Percentiles rank a stretch among this genome's conserved stretches.
Conservation (phyloP, 2,113 vertebrate genomes). For the Corydoras maculifer region DNA sequence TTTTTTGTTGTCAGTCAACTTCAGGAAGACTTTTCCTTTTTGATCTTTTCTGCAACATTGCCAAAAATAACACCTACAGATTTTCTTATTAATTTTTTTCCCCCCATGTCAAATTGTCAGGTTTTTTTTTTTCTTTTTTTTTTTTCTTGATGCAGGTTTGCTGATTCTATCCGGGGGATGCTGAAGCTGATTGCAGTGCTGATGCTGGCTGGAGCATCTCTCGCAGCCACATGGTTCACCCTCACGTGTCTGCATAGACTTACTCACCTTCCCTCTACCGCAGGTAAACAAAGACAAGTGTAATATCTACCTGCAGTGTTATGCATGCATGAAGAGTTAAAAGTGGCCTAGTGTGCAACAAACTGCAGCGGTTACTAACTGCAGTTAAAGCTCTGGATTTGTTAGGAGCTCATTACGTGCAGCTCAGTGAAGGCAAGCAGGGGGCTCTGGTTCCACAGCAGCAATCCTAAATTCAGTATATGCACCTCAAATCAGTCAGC, state of each 20-base stretch:
- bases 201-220: constrained; percentile 86
- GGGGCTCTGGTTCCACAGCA: constrained; percentile 12
- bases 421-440: constrained; percentile 38
- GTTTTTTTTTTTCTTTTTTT: constrained; percentile 29
- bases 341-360: background rate
- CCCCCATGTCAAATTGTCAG: constrained; percentile 19
- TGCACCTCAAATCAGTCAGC: constrained; percentile 35
- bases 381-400: no score
- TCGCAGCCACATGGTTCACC: constrained; percentile 92
- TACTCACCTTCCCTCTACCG: constrained; percentile 88
- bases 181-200: constrained; percentile 92
- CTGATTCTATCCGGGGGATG: constrained; percentile 94
- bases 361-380: no score
- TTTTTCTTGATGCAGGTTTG: constrained; percentile 72
- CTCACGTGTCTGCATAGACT: constrained; percentile 84
- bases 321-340: background rate
- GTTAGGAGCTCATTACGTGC: constrained; percentile 38
- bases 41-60: constrained; percentile 2
- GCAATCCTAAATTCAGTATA: constrained; percentile 30
- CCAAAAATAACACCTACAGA: constrained; percentile 21
- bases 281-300: constrained; percentile 66
- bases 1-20: constrained; percentile 18
- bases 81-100: background rate
- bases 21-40: constrained; percentile 9
- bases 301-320: background rate